Percentiles rank a stretch among this genome's conserved stretches.
Evolutionary conservation across 2,888 invertebrate species (phyloP).

Genomic region (Acronicta alni): DNA sequence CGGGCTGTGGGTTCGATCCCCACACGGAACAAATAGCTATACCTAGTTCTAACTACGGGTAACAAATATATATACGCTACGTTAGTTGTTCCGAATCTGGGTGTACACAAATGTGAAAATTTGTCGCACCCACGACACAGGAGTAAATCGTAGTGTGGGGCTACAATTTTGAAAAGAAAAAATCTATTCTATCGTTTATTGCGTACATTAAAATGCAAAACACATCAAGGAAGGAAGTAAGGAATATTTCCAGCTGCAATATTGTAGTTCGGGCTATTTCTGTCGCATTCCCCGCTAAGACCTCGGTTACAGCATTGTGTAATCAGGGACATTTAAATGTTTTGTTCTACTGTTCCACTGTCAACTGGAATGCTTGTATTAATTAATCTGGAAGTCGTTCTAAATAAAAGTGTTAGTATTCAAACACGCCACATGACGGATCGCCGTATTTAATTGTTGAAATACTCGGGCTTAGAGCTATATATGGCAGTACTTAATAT

Average conservation of each 20-base stretch:
- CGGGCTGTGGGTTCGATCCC: no score
- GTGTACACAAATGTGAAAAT: no score
- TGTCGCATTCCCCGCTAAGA: not conserved
- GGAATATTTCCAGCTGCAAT: not conserved
- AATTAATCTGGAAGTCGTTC: constrained; percentile 33
- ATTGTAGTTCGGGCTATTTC: not conserved
- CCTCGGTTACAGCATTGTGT: constrained; percentile 1
- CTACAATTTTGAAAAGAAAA: no score
- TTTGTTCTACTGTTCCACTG: constrained; percentile 38
- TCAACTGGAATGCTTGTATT: constrained; percentile 17
- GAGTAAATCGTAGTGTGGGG: no score
- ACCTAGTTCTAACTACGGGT: no score
- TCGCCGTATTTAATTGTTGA: constrained; percentile 37
- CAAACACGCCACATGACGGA: constrained; percentile 39
- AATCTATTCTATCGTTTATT: no score
- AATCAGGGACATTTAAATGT: constrained; percentile 49
- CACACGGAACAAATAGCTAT: no score
- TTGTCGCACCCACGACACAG: no score
- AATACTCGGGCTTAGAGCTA: constrained; percentile 27
- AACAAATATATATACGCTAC: no score
- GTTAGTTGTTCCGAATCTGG: no score
- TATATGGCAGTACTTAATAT: constrained; percentile 33
- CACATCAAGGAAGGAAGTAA: not conserved
- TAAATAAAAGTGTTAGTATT: constrained; percentile 33
- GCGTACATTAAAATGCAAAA: not conserved